Conservation (phyloP, 2,888 invertebrate species). For the Balanococcus diminutus region DNA sequence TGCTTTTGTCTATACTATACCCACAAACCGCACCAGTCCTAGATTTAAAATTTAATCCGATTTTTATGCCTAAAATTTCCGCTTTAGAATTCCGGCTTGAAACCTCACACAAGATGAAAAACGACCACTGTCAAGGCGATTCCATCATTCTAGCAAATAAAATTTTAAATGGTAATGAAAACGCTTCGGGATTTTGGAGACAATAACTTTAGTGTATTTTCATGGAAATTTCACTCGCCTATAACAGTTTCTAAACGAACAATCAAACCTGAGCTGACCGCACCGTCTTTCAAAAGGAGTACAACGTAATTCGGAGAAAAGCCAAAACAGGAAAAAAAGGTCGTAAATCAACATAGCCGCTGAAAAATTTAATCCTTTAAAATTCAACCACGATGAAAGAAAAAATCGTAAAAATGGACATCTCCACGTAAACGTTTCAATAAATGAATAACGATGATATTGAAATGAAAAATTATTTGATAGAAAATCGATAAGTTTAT, state of each 20-base stretch:
- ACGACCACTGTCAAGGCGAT: background rate
- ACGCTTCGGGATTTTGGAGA: background rate
- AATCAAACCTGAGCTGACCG: background rate
- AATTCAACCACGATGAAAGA: background rate
- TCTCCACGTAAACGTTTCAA: background rate
- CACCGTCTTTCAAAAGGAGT: background rate
- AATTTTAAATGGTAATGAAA: constrained; percentile 30
- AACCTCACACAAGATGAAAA: background rate
- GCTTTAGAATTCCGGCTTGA: background rate
- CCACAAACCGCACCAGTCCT: background rate
- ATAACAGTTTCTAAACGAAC: background rate
- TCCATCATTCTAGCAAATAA: background rate
- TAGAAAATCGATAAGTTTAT: background rate
- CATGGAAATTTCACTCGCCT: background rate
- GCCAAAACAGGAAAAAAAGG: background rate
- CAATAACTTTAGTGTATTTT: background rate
- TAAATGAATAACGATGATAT: constrained; percentile 9
- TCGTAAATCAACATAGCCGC: background rate
- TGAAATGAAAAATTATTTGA: constrained; percentile 5
- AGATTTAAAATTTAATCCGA: background rate
- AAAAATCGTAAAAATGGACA: background rate
- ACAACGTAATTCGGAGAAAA: background rate
- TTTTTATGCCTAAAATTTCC: background rate
- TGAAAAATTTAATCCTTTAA: constrained; percentile 17
- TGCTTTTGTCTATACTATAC: no score